Conservation (phyloP, 1,140 invertebrate genomes). For the Dryas iulia region DNA sequence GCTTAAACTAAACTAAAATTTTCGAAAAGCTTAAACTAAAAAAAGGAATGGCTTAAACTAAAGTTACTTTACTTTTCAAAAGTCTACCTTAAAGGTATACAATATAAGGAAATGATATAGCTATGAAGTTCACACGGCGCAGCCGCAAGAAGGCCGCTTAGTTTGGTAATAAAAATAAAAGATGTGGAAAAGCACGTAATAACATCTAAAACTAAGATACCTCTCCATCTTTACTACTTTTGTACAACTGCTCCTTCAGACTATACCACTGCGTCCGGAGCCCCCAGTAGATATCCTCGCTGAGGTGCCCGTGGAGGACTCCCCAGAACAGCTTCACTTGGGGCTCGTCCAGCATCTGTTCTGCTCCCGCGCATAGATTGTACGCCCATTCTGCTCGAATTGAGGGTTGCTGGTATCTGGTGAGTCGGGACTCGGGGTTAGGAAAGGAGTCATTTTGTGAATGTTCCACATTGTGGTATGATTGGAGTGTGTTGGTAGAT, state of each 20-base stretch:
- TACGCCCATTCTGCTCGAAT: conserved; percentile 76
- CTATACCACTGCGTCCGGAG: conserved; percentile 55
- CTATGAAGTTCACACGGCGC: too few species aligned
- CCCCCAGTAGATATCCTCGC: conserved; percentile 68
- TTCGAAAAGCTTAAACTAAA: too few species aligned
- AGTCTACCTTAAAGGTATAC: too few species aligned
- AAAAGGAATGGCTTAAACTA: too few species aligned
- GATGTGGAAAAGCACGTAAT: too few species aligned
- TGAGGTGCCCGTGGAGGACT: conserved; percentile 60
- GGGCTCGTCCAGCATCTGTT: conserved; percentile 73
- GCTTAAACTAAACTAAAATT: too few species aligned
- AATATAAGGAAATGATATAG: too few species aligned
- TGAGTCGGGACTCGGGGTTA: neutral
- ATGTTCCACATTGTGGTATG: too few species aligned
- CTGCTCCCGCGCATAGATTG: conserved; percentile 70
- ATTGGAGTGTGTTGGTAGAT: too few species aligned
- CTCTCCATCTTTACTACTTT: conserved; percentile 48
- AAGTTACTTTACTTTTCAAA: too few species aligned
- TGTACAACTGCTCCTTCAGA: conserved; percentile 50
- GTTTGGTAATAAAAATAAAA: too few species aligned
- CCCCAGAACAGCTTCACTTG: conserved; percentile 74
- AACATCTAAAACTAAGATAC: conserved; percentile 37
- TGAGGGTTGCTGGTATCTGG: conserved; percentile 66
- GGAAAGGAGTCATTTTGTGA: neutral
- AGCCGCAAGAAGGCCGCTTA: too few species aligned